phyloP scores from a whole-genome alignment of 2,888 invertebrate genomes.

The Yponomeuta cagnagella region DNA sequence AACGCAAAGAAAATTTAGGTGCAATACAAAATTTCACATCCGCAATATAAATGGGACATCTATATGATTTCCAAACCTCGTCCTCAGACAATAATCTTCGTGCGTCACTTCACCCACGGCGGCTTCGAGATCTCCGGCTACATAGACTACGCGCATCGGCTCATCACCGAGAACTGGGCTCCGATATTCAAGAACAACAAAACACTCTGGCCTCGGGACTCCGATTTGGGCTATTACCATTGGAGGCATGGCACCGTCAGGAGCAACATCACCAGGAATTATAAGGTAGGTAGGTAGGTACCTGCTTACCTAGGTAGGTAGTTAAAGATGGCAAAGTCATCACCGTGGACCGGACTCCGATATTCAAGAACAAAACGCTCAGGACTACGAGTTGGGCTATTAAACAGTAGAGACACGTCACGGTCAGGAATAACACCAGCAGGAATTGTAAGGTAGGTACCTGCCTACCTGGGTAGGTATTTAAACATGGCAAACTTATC shows the following conservation, averaged over 20 bases:
- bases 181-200: conserved; percentile 81
- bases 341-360: conserved; percentile 84
- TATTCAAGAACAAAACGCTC: conserved; percentile 80
- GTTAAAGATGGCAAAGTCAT: conserved; percentile 45
- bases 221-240: conserved; percentile 86
- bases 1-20: no score
- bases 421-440: conserved; percentile 81
- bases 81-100: conserved; percentile 84
- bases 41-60: no score
- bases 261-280: conserved; percentile 86
- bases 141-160: conserved; percentile 85
- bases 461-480: neutral
- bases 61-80: no score
- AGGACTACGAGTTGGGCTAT: conserved; percentile 82
- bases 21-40: no score
- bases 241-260: conserved; percentile 83
- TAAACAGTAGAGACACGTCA: conserved; percentile 85
- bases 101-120: conserved; percentile 79
- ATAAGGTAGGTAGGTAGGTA: conserved; percentile 66
- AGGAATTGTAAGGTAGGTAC: conserved; percentile 81
- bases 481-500: conserved; percentile 45
- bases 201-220: conserved; percentile 78
- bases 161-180: conserved; percentile 84
- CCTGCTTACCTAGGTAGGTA: neutral
- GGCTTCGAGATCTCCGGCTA: conserved; percentile 90